Evolutionary conservation across 2,888 invertebrate genomes (phyloP), one percentile per base, ranked within the genome.

Genomic region (Chymomyza fuscimana): DNA sequence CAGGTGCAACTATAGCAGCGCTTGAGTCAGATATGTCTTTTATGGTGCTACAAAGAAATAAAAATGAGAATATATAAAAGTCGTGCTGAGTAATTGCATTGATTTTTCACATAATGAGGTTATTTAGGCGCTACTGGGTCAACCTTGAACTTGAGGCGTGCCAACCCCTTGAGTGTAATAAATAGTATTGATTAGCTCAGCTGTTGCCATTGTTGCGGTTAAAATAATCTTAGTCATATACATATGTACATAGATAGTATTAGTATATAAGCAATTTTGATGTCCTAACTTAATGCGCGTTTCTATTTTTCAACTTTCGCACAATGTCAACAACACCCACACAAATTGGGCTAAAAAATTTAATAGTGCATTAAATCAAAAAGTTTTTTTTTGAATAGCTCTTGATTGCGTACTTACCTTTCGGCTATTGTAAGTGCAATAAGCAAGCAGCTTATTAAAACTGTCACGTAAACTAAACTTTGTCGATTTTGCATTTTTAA

Each of bases 141-240:
- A 86, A 79, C 88, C 88, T 84, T 78, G 83, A 86, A 83, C 83
- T 87, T 87, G 75, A 60, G 15, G 69, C 70, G 36, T 54, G 54
- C 40, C 59, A 32, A 19, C 16, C 32, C 32, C 25, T 59, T 29
- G 32, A 59, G 25, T 59, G 59, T 36, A 12, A 46, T 10, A 46
- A 46, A 46, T 46, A 32, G 32, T 32, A 46, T 46, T 46, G 40
- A 46, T 46, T 46, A 59, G 4, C 7, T 1, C 12, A 9, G 56
- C 16, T 36, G 25, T 67, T 52, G 63, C 46, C 66, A 15, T 46
- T 36, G 63, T 54, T 63, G 22, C 51, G 46, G 54, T 65, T 60
- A 19, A 60, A 69, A 66, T 54, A 59, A 25, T 54, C 12, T 54
- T 36, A 66, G 61, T 51, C 65, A 51, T 51, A 25, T 25, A 25